These are phyloP conservation scores for pig (Sus scrofa) DNA, from an alignment of 2,113 vertebrate genomes.

Conservation along the genomic window T2T-Sscrofa CM000824.6:142861001-142861500, in stretches of 20 bases:
- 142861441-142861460: background rate
- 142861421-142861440: background rate
- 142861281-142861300: background rate
- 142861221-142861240: background rate
- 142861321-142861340: no score
- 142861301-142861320: no score
- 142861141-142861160: background rate
- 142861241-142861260: background rate
- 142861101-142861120: background rate
- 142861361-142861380: background rate
- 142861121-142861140: background rate
- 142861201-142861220: background rate
- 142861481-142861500: background rate
- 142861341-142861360: no score
- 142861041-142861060: conserved; percentile 29
- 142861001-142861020: background rate
- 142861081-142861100: background rate
- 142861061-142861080: background rate
- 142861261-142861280: background rate
- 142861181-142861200: background rate
- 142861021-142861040: conserved; percentile 8
- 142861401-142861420: background rate
- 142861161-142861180: background rate
- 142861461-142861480: background rate
- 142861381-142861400: background rate